These are phyloP conservation scores for Ischnus inquisitorius DNA, from an alignment of 2,888 invertebrate species.

Conservation along the genomic window DNA sequence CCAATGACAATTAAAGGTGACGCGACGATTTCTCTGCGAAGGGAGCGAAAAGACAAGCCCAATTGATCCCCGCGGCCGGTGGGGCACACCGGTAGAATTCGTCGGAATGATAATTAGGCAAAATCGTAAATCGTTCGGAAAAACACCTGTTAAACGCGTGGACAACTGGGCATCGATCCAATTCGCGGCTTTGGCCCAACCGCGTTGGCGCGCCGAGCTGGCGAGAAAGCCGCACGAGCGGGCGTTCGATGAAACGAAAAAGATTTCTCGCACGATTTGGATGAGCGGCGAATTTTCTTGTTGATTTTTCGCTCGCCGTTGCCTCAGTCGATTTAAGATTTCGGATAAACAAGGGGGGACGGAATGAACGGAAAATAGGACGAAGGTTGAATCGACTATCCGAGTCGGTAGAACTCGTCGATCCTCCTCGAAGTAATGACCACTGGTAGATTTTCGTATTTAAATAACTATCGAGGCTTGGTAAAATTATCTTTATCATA, in stretches of 20 bases:
- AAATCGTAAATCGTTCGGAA: conserved; percentile 60
- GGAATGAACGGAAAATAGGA: too few relatives aligned
- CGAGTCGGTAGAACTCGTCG: background rate
- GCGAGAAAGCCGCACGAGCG: conserved; percentile 3
- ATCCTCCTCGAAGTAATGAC: conserved; percentile 7
- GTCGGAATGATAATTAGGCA: conserved; percentile 62
- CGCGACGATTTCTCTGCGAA: conserved; percentile 15
- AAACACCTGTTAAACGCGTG: conserved; percentile 64
- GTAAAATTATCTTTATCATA: too few relatives aligned
- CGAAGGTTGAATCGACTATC: background rate
- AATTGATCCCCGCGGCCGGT: conserved; percentile 49
- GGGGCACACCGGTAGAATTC: background rate
- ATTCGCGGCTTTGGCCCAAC: conserved; percentile 31
- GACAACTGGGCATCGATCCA: conserved; percentile 63
- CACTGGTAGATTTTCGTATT: too few relatives aligned
- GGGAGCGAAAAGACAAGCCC: conserved; percentile 47
- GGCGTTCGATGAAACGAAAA: background rate
- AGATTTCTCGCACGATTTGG: conserved; percentile 1
- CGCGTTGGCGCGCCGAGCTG: conserved; percentile 18
- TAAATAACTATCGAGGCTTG: too few relatives aligned
- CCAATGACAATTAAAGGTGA: conserved; percentile 6
- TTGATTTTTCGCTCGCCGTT: background rate
- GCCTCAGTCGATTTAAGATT: background rate
- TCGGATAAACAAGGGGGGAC: background rate
- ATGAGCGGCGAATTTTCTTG: background rate